phyloP scores from a whole-genome alignment of 2,113 vertebrate genomes.

The Halichoerus grypus region DNA sequence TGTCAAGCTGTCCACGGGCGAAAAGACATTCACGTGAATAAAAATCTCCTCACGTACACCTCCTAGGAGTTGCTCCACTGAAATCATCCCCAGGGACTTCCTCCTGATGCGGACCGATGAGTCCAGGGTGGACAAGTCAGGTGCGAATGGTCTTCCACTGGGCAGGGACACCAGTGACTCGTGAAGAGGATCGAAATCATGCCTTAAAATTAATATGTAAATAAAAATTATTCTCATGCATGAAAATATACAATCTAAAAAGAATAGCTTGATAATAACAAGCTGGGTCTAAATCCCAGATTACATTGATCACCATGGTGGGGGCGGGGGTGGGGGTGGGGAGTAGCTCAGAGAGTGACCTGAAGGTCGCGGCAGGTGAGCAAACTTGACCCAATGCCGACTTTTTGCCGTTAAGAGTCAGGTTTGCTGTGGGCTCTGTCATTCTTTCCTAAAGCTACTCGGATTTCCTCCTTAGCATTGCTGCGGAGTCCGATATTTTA shows the following conservation, averaged over 20 bases:
- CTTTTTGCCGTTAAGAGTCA: neutral
- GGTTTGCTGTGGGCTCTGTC: neutral
- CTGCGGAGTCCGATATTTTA: neutral
- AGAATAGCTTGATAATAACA: neutral
- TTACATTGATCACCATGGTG: neutral
- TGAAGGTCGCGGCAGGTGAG: accelerated
- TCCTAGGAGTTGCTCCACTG: accelerated
- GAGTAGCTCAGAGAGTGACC: neutral
- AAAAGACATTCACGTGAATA: neutral
- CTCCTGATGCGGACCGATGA: neutral
- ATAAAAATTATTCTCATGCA: neutral
- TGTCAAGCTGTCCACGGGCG: accelerated
- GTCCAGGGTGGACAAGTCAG: too few relatives aligned
- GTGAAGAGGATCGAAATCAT: neutral
- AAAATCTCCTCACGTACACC: accelerated
- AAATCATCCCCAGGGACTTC: neutral
- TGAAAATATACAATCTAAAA: neutral
- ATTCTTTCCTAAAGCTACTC: neutral
- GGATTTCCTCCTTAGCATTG: neutral
- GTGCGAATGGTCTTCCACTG: accelerated
- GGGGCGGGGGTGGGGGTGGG: accelerated
- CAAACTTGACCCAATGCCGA: too few relatives aligned
- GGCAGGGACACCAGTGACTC: accelerated
- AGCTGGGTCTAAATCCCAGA: neutral
- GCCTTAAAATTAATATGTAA: neutral